Conservation (phyloP, 2,797 vertebrate genomes). For the Eurystomus glaucurus region DNA sequence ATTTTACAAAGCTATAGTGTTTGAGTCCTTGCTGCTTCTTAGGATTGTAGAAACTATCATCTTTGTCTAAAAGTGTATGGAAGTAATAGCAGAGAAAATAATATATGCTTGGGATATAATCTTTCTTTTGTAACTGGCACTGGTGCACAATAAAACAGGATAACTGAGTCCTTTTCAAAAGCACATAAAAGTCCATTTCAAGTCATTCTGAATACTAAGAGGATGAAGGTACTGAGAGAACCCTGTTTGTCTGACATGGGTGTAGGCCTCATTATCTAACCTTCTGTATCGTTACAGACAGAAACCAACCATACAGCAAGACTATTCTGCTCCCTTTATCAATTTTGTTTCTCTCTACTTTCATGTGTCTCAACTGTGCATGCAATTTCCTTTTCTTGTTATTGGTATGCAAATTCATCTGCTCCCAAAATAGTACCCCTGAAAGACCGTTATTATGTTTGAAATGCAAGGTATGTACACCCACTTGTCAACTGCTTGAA, state of each 20-base stretch:
- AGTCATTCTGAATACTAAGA: background rate
- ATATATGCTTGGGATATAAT: background rate
- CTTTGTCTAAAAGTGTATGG: background rate
- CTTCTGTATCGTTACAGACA: background rate
- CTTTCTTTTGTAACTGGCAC: background rate
- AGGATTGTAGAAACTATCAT: background rate
- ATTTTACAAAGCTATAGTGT: background rate
- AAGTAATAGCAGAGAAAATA: background rate
- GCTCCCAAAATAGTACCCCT: slow-evolving; percentile 47
- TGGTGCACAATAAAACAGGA: background rate
- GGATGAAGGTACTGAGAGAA: background rate
- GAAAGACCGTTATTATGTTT: slow-evolving; percentile 43
- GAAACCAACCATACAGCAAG: background rate
- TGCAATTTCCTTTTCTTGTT: slow-evolving; percentile 38
- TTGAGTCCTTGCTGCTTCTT: background rate
- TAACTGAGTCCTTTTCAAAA: background rate
- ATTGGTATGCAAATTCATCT: slow-evolving; percentile 58
- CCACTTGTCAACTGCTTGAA: slow-evolving; percentile 33
- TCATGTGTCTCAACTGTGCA: background rate
- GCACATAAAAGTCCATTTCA: background rate
- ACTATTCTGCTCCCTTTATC: background rate
- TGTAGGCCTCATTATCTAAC: background rate
- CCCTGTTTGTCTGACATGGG: background rate
- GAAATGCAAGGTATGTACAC: slow-evolving; percentile 23
- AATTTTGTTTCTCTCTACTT: background rate